Percentiles rank a stretch among this genome's conserved stretches.
These are phyloP conservation scores for Vanessa tameamea DNA, from an alignment of 1,140 invertebrate genomes.

Conservation along the genomic window DNA sequence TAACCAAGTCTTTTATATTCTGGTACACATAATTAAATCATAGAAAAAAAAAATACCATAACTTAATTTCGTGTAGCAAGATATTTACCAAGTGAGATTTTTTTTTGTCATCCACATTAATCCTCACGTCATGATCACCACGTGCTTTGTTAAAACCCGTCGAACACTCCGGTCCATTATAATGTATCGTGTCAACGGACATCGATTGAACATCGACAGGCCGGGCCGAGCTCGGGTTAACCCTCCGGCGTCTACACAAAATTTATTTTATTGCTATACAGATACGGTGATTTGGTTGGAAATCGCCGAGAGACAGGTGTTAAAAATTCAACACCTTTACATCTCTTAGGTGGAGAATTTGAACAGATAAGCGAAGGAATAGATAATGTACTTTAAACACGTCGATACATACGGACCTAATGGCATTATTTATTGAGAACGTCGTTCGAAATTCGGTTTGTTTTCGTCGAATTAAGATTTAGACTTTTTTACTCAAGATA, in stretches of 20 bases:
- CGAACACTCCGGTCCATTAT: slow-evolving; percentile 72
- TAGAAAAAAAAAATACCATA: slow-evolving; percentile 21
- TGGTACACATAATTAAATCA: background rate
- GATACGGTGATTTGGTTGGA: slow-evolving; percentile 77
- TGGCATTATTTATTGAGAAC: slow-evolving; percentile 57
- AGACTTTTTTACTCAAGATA: slow-evolving; percentile 47
- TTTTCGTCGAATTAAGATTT: slow-evolving; percentile 57
- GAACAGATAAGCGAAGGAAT: slow-evolving; percentile 65
- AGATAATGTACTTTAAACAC: slow-evolving; percentile 66
- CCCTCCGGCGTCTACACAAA: slow-evolving; percentile 74
- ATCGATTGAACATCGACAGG: slow-evolving; percentile 75
- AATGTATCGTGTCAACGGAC: slow-evolving; percentile 78
- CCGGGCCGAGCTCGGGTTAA: slow-evolving; percentile 56
- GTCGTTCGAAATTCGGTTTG: slow-evolving; percentile 54
- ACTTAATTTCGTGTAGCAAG: slow-evolving; percentile 59
- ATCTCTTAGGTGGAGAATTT: slow-evolving; percentile 59
- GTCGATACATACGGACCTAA: slow-evolving; percentile 65
- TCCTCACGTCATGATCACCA: slow-evolving; percentile 74
- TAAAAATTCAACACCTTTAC: slow-evolving; percentile 78
- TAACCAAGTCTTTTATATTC: too few relatives aligned
- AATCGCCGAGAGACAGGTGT: slow-evolving; percentile 77
- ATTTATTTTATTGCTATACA: slow-evolving; percentile 79
- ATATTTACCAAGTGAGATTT: slow-evolving; percentile 51
- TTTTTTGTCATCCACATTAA: slow-evolving; percentile 75
- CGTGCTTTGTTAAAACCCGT: slow-evolving; percentile 75